Conservation (phyloP, 1,140 invertebrate genomes). For the Lepidurus arcticus region DNA sequence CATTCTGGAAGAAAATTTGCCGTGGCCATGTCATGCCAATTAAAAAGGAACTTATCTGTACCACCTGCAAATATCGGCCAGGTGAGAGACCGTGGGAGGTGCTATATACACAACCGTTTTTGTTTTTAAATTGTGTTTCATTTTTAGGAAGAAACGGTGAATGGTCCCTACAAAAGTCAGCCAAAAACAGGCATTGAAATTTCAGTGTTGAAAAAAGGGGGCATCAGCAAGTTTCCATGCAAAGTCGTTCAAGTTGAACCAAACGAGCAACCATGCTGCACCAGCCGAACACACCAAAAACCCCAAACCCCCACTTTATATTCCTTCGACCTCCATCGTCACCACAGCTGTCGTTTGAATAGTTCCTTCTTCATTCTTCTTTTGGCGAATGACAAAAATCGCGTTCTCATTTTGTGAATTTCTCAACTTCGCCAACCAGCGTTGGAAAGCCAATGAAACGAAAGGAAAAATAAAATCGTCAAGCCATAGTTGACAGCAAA, state of each 20-base stretch:
- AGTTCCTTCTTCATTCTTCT: neutral
- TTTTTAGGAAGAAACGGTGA: neutral
- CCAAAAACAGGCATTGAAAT: neutral
- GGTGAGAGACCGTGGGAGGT: conserved; percentile 10
- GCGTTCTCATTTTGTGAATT: too few species aligned
- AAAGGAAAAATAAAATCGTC: neutral
- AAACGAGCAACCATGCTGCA: conserved; percentile 17
- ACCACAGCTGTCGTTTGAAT: conserved; percentile 9
- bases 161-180: neutral
- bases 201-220: neutral
- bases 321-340: neutral
- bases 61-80: conserved; percentile 17
- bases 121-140: neutral
- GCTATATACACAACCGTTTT: neutral
- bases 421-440: too few species aligned
- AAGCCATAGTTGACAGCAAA: neutral
- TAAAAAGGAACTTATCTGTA: neutral
- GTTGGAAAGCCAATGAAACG: neutral
- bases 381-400: too few species aligned
- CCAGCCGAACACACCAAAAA: neutral
- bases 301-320: neutral
- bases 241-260: conserved; percentile 19
- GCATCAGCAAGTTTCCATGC: neutral
- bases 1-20: too few species aligned
- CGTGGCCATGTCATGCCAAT: too few species aligned